Conservation (phyloP, 2,888 invertebrate genomes). For the Phania funesta region DNA sequence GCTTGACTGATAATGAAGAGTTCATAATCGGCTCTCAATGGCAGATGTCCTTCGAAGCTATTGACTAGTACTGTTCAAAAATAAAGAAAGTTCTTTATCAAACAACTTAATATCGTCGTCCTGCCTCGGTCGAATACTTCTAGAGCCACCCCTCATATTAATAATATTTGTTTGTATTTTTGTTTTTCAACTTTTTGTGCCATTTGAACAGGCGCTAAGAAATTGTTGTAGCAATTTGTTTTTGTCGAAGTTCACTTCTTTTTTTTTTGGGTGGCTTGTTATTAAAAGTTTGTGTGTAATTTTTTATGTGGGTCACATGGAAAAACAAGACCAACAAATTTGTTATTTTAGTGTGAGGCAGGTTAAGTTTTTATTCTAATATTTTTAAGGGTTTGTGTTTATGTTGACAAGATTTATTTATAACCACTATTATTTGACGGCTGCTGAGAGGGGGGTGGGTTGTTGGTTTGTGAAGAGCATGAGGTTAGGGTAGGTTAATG, state of each 20-base stretch:
- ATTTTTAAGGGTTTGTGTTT: neutral
- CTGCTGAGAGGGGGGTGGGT: constrained; percentile 47
- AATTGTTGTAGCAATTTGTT: constrained; percentile 45
- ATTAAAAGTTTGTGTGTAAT: neutral
- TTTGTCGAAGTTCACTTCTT: neutral
- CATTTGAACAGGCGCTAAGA: constrained; percentile 64
- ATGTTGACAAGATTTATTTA: constrained; percentile 38
- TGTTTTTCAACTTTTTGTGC: constrained; percentile 59
- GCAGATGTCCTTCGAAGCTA: too few species aligned
- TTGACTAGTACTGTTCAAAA: too few species aligned
- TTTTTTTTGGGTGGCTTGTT: constrained; percentile 20
- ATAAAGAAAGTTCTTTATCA: too few species aligned
- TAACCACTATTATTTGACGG: neutral
- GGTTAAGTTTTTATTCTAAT: constrained; percentile 26
- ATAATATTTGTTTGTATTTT: constrained; percentile 23
- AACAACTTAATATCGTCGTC: too few species aligned
- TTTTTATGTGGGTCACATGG: constrained; percentile 46
- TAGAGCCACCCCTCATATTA: neutral
- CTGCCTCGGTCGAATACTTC: too few species aligned
- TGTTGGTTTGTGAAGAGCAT: neutral
- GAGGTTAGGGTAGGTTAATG: constrained; percentile 19
- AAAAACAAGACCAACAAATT: constrained; percentile 1
- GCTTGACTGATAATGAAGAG: too few species aligned
- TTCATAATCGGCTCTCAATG: too few species aligned
- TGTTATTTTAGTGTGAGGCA: constrained; percentile 31